Evolutionary conservation across 2,797 vertebrate genomes (phyloP).

Genomic region (Tapera naevia): DNA sequence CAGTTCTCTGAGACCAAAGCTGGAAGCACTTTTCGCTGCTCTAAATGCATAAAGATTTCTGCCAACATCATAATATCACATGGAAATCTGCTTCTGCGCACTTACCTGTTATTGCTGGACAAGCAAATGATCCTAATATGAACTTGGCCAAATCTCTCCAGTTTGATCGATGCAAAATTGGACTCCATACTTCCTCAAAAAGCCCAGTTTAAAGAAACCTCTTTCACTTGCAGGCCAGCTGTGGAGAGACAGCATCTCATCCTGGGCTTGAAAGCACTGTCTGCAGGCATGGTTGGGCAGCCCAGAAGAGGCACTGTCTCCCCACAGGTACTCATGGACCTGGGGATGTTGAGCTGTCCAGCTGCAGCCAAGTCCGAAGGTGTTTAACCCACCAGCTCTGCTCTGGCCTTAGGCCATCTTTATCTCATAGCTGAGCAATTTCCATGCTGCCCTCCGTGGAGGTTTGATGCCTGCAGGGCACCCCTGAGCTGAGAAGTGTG

Average conservation of each 20-base stretch:
- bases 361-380: neutral
- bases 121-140: neutral
- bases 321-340: neutral
- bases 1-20: neutral
- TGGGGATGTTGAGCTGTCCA: neutral
- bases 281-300: rapidly evolving
- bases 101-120: neutral
- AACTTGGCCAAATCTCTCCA: neutral
- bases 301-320: neutral
- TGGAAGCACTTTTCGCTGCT: neutral
- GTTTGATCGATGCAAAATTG: neutral
- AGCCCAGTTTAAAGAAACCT: neutral
- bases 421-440: neutral
- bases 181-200: neutral
- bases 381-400: rapidly evolving
- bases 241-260: neutral
- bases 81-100: neutral
- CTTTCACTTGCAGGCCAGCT: neutral
- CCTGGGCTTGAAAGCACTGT: neutral
- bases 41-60: neutral
- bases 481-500: neutral
- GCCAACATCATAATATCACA: neutral
- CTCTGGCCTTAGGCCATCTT: neutral
- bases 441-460: neutral
- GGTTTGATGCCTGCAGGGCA: neutral